Evolutionary conservation across 2,888 invertebrate species (phyloP).

Genomic region (Rhamphomyia laevipes): DNA sequence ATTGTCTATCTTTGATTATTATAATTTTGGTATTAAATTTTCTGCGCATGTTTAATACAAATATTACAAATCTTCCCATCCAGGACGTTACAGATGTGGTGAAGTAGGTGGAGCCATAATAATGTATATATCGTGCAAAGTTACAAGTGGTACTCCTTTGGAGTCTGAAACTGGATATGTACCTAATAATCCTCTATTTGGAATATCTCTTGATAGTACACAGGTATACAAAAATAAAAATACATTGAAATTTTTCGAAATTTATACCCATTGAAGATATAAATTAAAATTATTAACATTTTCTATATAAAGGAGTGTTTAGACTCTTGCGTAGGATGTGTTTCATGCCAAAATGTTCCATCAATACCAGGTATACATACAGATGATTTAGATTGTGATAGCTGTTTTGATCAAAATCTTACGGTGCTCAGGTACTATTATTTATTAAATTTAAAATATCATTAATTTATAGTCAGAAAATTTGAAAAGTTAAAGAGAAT

Average conservation of each 20-base stretch:
- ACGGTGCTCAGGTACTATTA: background rate
- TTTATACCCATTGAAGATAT: too few species aligned
- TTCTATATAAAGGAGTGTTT: constrained; percentile 35
- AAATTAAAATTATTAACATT: too few species aligned
- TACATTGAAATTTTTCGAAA: too few species aligned
- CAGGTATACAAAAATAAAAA: too few species aligned
- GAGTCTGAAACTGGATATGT: constrained; percentile 40
- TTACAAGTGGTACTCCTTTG: constrained; percentile 39
- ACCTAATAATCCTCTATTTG: constrained; percentile 39
- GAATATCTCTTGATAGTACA: constrained; percentile 38
- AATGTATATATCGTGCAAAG: constrained; percentile 41
- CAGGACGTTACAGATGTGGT: constrained; percentile 2
- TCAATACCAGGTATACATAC: constrained; percentile 34
- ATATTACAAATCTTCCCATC: too few species aligned
- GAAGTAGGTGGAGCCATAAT: constrained; percentile 38
- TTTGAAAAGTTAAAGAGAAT: too few species aligned
- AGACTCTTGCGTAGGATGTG: constrained; percentile 37
- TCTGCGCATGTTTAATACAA: too few species aligned
- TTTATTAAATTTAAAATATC: background rate
- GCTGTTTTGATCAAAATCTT: constrained; percentile 32
- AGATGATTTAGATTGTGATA: constrained; percentile 38
- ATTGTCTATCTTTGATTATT: too few species aligned
- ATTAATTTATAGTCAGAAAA: too few species aligned
- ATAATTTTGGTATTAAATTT: too few species aligned
- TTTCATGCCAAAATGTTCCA: constrained; percentile 37